phyloP scores from a whole-genome alignment of 2,797 vertebrate species.

The Cuniculus paca region DNA sequence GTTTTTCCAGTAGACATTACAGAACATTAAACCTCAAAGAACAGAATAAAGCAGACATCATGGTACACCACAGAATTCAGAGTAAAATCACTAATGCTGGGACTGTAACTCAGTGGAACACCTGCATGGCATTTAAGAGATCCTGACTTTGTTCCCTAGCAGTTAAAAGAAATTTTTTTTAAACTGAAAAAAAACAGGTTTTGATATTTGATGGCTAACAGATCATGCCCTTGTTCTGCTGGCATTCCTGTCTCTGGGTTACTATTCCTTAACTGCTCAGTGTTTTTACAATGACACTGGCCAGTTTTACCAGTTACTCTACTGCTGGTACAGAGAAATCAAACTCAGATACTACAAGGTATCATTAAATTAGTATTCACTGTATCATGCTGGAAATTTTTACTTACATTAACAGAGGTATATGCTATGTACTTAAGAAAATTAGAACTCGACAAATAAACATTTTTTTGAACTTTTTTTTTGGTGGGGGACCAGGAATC shows the following conservation, averaged over 20 bases:
- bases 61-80: not conserved
- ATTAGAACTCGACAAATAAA: slow-evolving; percentile 20
- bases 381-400: not conserved
- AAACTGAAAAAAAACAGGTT: not conserved
- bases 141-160: not conserved
- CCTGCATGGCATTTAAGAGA: not conserved
- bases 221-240: not conserved
- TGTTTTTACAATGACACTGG: not conserved
- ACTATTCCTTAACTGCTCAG: not conserved
- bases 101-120: not conserved
- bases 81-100: not conserved
- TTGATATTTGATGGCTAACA: not conserved
- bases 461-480: not conserved
- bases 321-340: not conserved
- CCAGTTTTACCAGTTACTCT: not conserved
- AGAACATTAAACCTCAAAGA: slow-evolving; percentile 22
- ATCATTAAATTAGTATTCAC: not conserved
- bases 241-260: not conserved
- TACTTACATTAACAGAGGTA: not conserved
- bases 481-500: no score
- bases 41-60: not conserved
- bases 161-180: not conserved
- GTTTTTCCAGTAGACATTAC: not conserved
- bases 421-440: not conserved
- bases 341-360: not conserved